Base-by-base conservation (phyloP, 2,113 vertebrate species). In the Cichladusa arquata region DNA sequence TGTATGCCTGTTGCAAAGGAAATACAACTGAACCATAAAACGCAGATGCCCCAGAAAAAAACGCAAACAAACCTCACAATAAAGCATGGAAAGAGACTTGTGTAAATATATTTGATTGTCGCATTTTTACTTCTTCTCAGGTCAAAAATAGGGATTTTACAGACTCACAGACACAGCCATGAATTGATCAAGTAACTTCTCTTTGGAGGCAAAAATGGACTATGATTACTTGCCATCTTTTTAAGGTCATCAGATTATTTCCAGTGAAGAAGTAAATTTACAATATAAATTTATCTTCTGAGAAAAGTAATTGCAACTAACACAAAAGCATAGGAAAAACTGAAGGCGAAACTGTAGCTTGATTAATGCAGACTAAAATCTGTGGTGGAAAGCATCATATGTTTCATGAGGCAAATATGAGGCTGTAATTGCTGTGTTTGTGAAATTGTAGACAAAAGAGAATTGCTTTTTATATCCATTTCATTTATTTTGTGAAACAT, bases 241-340 rank as follows among this genome's bases (percentile, higher is more conserved):
- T 64, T 64, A 60, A 74, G 12, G 38, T 45, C 54, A 82, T 15
- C 4, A 79, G 28, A 64, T 72, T 89, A 56, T 67, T 88, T 74
- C 29, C n/a, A 76, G 18, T 25, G 31, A 70, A 61, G 11, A 78
- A 20, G 62, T 17, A 72, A 36, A 64, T 79, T 81, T 69, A 19
- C 8, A 51, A 45, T 3, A 67, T 64, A 51, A 44, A 91, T 90
- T 40, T 79, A 17, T 80, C 33, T 80, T 88, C 61, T 48, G 26
- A 94, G n/a, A 50, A 88, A 76, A 93, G 69, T 72, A 83, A 93
- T 73, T 80, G 19, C 45, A 88, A 50, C 28, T 69, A 82, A 79
- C 2, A 82, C 18, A 79, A 88, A 74, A 64, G 34, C 24, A 50
- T 5, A 74, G 18, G 44, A 76, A 64, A 91, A 91, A 45, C 2